Base-by-base conservation (phyloP, 2,888 invertebrate genomes). In the Ochropleura leucogaster region DNA sequence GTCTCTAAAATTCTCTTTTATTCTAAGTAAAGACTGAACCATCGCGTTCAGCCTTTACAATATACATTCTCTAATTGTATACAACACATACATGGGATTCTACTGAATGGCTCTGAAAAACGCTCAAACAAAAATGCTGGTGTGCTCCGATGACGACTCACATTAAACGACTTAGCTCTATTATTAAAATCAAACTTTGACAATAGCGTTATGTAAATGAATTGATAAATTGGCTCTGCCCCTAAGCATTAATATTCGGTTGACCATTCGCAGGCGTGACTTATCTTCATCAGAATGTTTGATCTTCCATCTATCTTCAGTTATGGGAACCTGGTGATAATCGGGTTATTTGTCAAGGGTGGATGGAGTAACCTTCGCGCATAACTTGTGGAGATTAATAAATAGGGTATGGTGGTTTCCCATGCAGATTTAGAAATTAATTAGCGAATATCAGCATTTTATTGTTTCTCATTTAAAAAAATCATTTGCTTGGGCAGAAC, bases 351-450 rank as follows among this genome's bases (percentile, higher is more conserved):
- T 62, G 62, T 68, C n/a, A 57, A 14, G 74, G 83, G 67, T 68
- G 63, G 20, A 16, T 18, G 42, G 46, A 44, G 51, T 49, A 49
- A 72, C 78, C 55, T 62, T 55, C 47, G 30, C 65, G 85, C 85
- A 85, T 85, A 80, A 86, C 74, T 78, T 77, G 42, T 53, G 9
- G 10, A 71, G 83, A 78, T 86, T 78, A 18, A 42, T 78, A 18
- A 42, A 67, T 71, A 60, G 30, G 9, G 46, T 44, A 49, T 69
- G 12, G 3, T 68, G 51, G 9, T 53, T 77, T 69, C 73, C 53
- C 84, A 69, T 20, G 68, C 42, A 40, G 49, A 66, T 67, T 71
- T n/a, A 20, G 0, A 3, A 42, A 63, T 42, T 30, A 3, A 53
- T 47, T 14, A 75, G 14, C 14, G 10, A 64, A 42, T 40, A 51